phyloP scores from a whole-genome alignment of 2,113 vertebrate species.

The Morone saxatilis region DNA sequence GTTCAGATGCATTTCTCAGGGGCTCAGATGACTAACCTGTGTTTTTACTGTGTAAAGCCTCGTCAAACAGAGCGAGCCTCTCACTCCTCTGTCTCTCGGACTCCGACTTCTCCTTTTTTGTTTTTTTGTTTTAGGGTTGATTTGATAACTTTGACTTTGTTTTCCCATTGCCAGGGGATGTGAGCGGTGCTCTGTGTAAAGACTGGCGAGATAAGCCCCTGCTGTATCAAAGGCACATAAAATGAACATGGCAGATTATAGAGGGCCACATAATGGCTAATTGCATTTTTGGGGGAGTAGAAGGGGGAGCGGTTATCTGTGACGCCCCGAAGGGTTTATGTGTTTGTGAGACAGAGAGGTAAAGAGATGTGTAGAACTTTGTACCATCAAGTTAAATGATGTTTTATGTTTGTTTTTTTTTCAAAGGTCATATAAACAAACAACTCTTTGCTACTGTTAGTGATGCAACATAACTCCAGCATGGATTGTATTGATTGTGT shows the following conservation, averaged over 20 bases:
- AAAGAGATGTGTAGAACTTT: constrained; percentile 26
- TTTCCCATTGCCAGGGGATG: constrained; percentile 40
- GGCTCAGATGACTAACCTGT: constrained; percentile 21
- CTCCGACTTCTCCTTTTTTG: background rate
- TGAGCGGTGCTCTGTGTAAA: constrained; percentile 54
- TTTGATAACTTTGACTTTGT: constrained; percentile 67
- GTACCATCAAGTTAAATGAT: constrained; percentile 21
- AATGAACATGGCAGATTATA: constrained; percentile 66
- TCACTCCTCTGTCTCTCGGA: background rate
- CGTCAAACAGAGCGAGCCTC: constrained; percentile 6
- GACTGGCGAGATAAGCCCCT: constrained; percentile 64
- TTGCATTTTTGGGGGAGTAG: constrained; percentile 62
- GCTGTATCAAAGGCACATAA: constrained; percentile 76
- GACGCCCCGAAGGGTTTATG: constrained; percentile 38
- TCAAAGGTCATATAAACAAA: background rate
- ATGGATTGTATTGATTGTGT: too few species aligned
- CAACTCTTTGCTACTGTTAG: too few species aligned
- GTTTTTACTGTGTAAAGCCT: constrained; percentile 6
- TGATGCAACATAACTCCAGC: too few species aligned
- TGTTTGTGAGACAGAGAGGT: constrained; percentile 26
- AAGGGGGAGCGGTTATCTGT: constrained; percentile 58
- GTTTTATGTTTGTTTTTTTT: constrained; percentile 11
- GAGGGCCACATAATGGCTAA: constrained; percentile 68
- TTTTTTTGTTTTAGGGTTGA: constrained; percentile 14
- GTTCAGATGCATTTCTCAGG: constrained; percentile 37